Conservation (phyloP, 2,888 invertebrate species). For the Drosophila picticornis region DNA sequence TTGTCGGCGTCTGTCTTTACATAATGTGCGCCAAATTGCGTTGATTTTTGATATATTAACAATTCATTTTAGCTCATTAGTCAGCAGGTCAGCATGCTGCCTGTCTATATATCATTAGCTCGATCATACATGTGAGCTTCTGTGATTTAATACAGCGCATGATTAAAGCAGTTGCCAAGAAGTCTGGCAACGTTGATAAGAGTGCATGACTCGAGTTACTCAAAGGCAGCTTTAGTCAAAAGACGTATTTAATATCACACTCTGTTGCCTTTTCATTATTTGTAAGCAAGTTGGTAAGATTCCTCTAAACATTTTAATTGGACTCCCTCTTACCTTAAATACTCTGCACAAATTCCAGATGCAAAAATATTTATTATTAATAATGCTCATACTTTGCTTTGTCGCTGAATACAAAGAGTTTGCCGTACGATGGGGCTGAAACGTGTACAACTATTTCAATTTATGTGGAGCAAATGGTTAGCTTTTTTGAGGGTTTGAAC, state of each 20-base stretch:
- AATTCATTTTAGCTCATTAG: constrained; percentile 78
- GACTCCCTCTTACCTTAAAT: constrained; percentile 9
- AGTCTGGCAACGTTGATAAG: background rate
- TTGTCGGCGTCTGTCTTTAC: constrained; percentile 50
- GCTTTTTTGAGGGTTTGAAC: constrained; percentile 9
- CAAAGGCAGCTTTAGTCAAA: background rate
- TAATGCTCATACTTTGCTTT: constrained; percentile 19
- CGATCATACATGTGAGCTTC: constrained; percentile 34
- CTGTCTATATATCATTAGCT: constrained; percentile 72
- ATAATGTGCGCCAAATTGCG: constrained; percentile 76
- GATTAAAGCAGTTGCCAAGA: constrained; percentile 38
- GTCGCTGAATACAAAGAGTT: constrained; percentile 1
- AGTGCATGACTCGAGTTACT: background rate
- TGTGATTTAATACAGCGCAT: constrained; percentile 46
- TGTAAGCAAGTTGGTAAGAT: too few relatives aligned
- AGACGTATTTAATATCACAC: constrained; percentile 1
- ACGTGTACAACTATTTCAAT: background rate
- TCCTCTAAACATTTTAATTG: constrained; percentile 17
- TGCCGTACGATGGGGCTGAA: constrained; percentile 4
- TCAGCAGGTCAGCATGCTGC: constrained; percentile 69
- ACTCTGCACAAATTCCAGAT: constrained; percentile 35
- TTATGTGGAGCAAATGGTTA: background rate
- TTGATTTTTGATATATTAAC: constrained; percentile 78
- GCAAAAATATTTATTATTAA: constrained; percentile 53
- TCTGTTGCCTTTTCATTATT: background rate